phyloP scores from a whole-genome alignment of 2,797 vertebrate species.

The Anolis apletophallus region DNA sequence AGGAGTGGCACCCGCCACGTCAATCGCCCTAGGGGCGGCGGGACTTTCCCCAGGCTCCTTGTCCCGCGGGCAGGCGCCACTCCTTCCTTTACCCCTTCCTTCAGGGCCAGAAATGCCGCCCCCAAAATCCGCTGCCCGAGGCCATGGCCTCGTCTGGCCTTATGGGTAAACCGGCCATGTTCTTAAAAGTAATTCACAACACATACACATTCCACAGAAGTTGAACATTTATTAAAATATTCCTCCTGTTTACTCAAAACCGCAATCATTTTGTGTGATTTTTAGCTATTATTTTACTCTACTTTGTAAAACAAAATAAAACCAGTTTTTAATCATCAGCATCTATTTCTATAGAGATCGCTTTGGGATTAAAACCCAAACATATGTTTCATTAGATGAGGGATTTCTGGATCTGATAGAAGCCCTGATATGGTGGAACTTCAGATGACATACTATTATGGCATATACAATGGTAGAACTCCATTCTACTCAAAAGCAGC shows the following conservation, averaged over 20 bases:
- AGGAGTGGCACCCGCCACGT: too few species aligned
- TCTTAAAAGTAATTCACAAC: neutral
- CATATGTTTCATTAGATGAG: neutral
- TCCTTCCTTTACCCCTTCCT: too few species aligned
- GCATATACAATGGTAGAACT: neutral
- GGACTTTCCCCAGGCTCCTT: too few species aligned
- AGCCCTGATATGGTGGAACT: neutral
- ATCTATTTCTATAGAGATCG: neutral
- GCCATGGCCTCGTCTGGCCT: too few species aligned
- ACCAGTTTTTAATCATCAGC: too few species aligned
- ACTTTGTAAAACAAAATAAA: too few species aligned
- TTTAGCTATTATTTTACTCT: neutral
- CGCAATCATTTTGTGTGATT: neutral
- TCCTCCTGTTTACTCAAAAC: neutral
- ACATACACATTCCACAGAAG: neutral
- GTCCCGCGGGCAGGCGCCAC: too few species aligned
- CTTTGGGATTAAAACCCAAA: neutral
- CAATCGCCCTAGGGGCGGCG: too few species aligned
- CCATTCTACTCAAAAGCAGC: too few species aligned
- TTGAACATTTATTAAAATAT: neutral
- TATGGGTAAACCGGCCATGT: too few species aligned
- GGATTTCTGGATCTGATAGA: neutral
- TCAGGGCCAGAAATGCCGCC: too few species aligned
- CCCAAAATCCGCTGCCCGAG: too few species aligned
- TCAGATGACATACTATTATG: neutral